Conservation (phyloP, 2,888 invertebrate genomes). For the Polyploca ridens region DNA sequence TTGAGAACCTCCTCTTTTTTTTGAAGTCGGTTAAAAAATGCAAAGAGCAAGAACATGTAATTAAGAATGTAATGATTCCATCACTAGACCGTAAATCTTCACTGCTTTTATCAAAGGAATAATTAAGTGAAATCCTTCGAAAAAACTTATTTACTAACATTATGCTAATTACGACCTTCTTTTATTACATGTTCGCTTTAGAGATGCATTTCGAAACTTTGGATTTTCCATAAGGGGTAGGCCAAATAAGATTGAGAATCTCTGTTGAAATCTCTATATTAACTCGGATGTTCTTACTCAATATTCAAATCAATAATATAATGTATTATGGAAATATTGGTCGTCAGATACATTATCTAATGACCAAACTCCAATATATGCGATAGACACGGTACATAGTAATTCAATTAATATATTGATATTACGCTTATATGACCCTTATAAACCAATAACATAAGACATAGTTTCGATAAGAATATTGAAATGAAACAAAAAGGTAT, state of each 20-base stretch:
- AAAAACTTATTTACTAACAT: no score
- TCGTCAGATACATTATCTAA: constrained; percentile 9
- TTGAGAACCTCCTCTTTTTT: no score
- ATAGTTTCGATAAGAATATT: no score
- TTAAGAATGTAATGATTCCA: no score
- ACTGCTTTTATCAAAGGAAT: no score
- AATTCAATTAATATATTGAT: neutral
- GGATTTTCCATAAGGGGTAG: neutral
- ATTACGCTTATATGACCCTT: neutral
- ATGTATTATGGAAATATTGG: constrained; percentile 1
- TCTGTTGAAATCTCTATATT: neutral
- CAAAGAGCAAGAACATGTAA: no score
- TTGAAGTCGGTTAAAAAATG: no score
- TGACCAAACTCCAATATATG: neutral
- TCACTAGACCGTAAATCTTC: no score
- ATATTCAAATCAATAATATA: neutral
- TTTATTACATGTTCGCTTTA: neutral
- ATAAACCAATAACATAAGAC: no score
- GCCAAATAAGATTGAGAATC: neutral
- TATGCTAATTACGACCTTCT: neutral
- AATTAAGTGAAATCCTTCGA: no score
- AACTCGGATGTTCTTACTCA: constrained; percentile 2
- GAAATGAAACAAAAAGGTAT: no score
- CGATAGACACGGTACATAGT: neutral
- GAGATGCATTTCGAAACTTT: neutral